Conservation (phyloP, 2,888 invertebrate species). For the Ptilodon capucinus region DNA sequence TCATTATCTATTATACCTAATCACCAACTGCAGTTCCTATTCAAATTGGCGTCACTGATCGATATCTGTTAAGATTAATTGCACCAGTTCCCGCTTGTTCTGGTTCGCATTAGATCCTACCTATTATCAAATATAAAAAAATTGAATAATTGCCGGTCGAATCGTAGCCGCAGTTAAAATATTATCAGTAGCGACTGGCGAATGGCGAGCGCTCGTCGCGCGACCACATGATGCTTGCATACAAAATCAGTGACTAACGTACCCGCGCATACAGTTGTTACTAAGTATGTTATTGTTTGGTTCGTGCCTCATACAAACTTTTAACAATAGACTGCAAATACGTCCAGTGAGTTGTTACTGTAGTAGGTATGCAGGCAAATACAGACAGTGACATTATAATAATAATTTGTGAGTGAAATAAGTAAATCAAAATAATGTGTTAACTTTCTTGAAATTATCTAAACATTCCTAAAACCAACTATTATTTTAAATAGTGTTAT, state of each 20-base stretch:
- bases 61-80: too few relatives aligned
- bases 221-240: conserved; percentile 2
- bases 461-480: too few relatives aligned
- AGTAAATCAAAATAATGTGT: neutral
- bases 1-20: too few relatives aligned
- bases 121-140: conserved; percentile 22
- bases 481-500: too few relatives aligned
- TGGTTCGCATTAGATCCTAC: too few relatives aligned
- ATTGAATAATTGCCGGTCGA: conserved; percentile 21
- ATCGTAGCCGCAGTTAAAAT: neutral
- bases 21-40: too few relatives aligned
- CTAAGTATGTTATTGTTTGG: neutral
- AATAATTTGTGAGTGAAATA: neutral
- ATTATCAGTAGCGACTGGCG: neutral
- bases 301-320: neutral
- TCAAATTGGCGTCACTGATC: too few relatives aligned
- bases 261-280: neutral
- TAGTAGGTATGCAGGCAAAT: too few relatives aligned
- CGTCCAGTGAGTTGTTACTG: neutral
- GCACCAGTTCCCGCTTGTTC: too few relatives aligned
- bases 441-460: too few relatives aligned
- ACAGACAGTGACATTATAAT: neutral
- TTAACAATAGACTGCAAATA: neutral
- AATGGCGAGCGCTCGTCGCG: conserved; percentile 3
- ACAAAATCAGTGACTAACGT: neutral